Evolutionary conservation across 1,140 invertebrate genomes (phyloP).

Genomic region (Bombyx mandarina): DNA sequence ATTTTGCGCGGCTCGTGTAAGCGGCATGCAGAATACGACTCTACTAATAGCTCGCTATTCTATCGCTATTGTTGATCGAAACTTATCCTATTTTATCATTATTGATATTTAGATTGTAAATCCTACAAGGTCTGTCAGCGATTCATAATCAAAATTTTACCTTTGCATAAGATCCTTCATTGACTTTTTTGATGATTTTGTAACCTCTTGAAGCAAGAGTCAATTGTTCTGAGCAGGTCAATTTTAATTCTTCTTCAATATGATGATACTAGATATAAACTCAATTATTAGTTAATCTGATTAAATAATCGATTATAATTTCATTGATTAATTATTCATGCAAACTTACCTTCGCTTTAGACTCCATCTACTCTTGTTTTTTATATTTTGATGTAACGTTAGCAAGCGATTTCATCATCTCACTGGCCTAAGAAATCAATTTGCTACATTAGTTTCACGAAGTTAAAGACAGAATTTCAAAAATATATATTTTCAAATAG

Average conservation of each 20-base stretch:
- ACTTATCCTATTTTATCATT: too few relatives aligned
- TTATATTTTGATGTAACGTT: slow-evolving; percentile 42
- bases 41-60: too few relatives aligned
- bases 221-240: slow-evolving; percentile 71
- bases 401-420: slow-evolving; percentile 58
- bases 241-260: slow-evolving; percentile 51
- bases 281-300: neutral
- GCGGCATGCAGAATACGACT: too few relatives aligned
- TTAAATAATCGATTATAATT: neutral
- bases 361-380: slow-evolving; percentile 48
- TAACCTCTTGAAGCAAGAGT: slow-evolving; percentile 73
- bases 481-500: neutral
- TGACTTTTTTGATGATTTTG: slow-evolving; percentile 73
- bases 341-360: slow-evolving; percentile 35
- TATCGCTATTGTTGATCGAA: too few relatives aligned
- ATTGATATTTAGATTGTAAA: too few relatives aligned
- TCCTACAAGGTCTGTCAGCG: too few relatives aligned
- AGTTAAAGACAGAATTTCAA: neutral
- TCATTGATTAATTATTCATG: neutral
- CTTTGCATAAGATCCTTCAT: slow-evolving; percentile 78
- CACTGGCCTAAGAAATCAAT: slow-evolving; percentile 38
- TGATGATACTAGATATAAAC: slow-evolving; percentile 12
- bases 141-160: slow-evolving; percentile 30
- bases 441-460: neutral
- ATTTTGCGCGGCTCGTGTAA: too few relatives aligned